Percentiles rank a stretch among this genome's conserved stretches.
These are phyloP conservation scores for Phrynosoma platyrhinos DNA, from an alignment of 2,113 vertebrate genomes.

Conservation along the genomic window DNA sequence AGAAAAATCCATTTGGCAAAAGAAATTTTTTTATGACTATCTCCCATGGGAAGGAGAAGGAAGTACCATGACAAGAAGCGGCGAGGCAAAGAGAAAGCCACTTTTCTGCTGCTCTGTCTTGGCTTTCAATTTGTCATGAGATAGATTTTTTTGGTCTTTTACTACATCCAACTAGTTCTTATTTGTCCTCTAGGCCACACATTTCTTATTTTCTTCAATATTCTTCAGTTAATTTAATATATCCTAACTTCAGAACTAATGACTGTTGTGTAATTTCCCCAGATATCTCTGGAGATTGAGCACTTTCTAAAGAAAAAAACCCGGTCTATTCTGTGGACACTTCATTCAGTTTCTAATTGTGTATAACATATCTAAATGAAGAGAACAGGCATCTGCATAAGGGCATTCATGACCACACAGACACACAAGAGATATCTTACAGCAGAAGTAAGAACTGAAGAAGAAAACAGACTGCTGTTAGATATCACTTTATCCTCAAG, in stretches of 20 bases:
- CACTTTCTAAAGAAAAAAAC: not conserved
- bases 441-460: not conserved
- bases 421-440: not conserved
- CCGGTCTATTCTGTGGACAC: not conserved
- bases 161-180: slow-evolving; percentile 1
- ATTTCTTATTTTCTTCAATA: not conserved
- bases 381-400: not conserved
- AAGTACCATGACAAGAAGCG: too few relatives aligned
- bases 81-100: too few relatives aligned
- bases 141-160: not conserved
- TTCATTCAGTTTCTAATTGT: not conserved
- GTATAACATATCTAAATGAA: not conserved
- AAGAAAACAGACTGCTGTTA: not conserved
- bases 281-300: not conserved
- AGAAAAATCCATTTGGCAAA: too few relatives aligned
- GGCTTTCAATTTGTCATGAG: not conserved
- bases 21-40: too few relatives aligned
- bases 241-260: not conserved
- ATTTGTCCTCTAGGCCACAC: not conserved
- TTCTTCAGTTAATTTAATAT: not conserved
- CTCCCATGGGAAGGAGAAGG: too few relatives aligned
- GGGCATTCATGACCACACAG: not conserved
- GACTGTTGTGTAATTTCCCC: not conserved
- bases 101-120: not conserved
- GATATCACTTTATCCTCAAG: not conserved